Evolutionary conservation across 2,888 invertebrate genomes (phyloP), one percentile per base, ranked within the genome.

Genomic region (Drosophila tripunctata): DNA sequence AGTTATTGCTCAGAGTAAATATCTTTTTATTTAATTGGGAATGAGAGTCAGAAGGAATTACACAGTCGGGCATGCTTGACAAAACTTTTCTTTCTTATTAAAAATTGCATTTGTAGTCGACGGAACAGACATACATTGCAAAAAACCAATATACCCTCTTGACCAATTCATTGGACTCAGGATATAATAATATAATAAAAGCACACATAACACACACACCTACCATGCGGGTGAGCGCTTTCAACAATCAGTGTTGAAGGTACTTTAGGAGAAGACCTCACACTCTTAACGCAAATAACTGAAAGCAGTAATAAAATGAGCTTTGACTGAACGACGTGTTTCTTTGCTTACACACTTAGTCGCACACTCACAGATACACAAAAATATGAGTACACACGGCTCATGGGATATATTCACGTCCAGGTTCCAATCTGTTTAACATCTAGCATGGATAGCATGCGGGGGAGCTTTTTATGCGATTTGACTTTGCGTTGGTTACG

Each of bases 121-220:
- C n/a, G n/a, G n/a, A n/a, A n/a, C n/a, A n/a, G n/a, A n/a, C n/a
- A n/a, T n/a, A n/a, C n/a, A n/a, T n/a, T n/a, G n/a, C n/a, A n/a
- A n/a, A n/a, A n/a, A n/a, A n/a, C n/a, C n/a, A n/a, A n/a, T n/a
- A n/a, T n/a, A n/a, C n/a, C n/a, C n/a, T n/a, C n/a, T n/a, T n/a
- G n/a, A n/a, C n/a, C n/a, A n/a, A n/a, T n/a, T n/a, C n/a, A n/a
- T n/a, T n/a, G n/a, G n/a, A n/a, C n/a, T n/a, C n/a, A n/a, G n/a
- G n/a, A n/a, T n/a, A n/a, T n/a, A n/a, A n/a, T n/a, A n/a, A n/a
- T n/a, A n/a, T n/a, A 79, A 77, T 75, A 72, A 75, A 71, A 52
- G 65, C 55, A n/a, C n/a, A n/a, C 60, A 72, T 71, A 72, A 68
- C 63, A 63, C 68, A 75, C 71, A 75, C 71, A 75, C 67, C 60